Base-by-base conservation (phyloP, 2,797 vertebrate genomes). In the Pangasius macronema region DNA sequence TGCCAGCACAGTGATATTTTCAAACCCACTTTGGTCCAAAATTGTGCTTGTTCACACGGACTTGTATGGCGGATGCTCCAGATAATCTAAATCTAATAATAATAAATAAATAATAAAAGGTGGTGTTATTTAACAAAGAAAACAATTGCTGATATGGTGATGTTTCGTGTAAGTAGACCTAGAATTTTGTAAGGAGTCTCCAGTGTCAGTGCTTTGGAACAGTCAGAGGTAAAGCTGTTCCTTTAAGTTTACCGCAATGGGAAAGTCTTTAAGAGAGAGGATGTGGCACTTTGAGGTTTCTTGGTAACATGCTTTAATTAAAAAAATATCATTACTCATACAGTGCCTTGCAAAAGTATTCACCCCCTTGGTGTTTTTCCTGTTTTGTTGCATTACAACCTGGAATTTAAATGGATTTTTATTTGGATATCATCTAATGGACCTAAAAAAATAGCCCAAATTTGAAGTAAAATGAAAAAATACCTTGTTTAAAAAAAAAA, bases 1-100 rank as follows among this genome's bases (percentile, higher is more conserved):
- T 75, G n/a, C 61, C 27, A 82, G 22, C 59, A 63, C 27, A 82
- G 39, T 65, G 59, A 39, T 65, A 65, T 82, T 82, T 82, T 63
- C 80, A 46, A 65, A 65, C 59, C 36, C 59, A 82, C 16, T 82
- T 65, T 82, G 39, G 27, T 65, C 59, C 80, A 82, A 49, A 82
- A 82, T 46, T 82, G 59, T 65, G 80, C 59, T 63, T 65, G 80
- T 18, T 65, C 80, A n/a, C 16, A 49, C 36, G n/a, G 8, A 55
- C n/a, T 57, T 36, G 8, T 55, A 79, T 55, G n/a, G 18, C 16
- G 0, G 8, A 79, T 33, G 16, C 3, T 11, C 76, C 51, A 79
- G 7, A 57, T 55, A 79, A 36, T 61, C 22, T 8, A 27, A 55
- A 4, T 63, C 5, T 18, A n/a, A 63, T 33, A 55, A 81, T 22